A percentile compares a stretch with the other conserved stretches of the same genome.
phyloP scores from a whole-genome alignment of 1,140 invertebrate species.

The Daktulosphaira vitifoliae region DNA sequence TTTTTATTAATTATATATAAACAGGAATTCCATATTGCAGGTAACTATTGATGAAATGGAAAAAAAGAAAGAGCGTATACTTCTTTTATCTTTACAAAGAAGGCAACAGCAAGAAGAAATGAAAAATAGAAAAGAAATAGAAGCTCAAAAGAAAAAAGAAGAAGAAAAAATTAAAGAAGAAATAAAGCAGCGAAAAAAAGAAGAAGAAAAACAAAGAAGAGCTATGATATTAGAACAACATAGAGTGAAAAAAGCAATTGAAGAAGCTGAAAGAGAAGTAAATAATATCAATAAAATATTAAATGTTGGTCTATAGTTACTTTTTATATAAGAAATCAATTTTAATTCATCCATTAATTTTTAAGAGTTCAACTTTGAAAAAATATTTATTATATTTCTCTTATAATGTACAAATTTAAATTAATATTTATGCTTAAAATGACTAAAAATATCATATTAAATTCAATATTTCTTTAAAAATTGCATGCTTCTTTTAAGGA shows the following conservation, averaged over 20 bases:
- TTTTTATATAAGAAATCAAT: too few relatives aligned
- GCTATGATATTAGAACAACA: constrained; percentile 87
- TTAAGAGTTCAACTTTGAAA: too few relatives aligned
- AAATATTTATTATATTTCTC: too few relatives aligned
- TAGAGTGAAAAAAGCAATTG: constrained; percentile 86
- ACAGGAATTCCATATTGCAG: constrained; percentile 44
- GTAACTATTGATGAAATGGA: constrained; percentile 79
- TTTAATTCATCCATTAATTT: too few relatives aligned
- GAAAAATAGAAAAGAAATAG: constrained; percentile 72
- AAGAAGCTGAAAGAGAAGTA: constrained; percentile 80
- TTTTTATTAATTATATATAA: neutral
- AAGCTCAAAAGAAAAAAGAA: constrained; percentile 66
- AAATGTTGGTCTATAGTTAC: neutral
- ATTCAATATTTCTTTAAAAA: too few relatives aligned
- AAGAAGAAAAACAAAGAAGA: constrained; percentile 77
- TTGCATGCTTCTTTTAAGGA: neutral
- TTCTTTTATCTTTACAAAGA: constrained; percentile 74
- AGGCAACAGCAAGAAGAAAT: constrained; percentile 82
- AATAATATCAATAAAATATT: neutral
- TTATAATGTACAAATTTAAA: too few relatives aligned
- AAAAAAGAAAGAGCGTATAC: constrained; percentile 77
- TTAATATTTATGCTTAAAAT: neutral
- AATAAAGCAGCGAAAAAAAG: constrained; percentile 73
- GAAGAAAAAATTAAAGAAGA: constrained; percentile 77
- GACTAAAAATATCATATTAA: too few relatives aligned